Evolutionary conservation across 2,888 invertebrate genomes (phyloP).

Genomic region (Encarsia formosa): DNA sequence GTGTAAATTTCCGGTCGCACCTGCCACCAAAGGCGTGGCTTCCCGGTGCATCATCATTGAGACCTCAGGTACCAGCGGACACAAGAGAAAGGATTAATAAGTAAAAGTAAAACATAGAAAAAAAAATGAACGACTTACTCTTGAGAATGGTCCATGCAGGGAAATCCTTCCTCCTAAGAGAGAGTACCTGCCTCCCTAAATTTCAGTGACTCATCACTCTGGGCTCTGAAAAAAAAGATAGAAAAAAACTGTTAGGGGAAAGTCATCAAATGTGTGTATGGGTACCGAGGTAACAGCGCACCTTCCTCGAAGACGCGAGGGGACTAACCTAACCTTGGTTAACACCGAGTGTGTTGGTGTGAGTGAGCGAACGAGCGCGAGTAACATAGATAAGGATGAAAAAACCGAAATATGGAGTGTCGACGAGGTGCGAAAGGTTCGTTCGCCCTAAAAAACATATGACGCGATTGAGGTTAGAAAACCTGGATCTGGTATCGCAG

Average conservation of each 20-base stretch:
- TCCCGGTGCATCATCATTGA: background rate
- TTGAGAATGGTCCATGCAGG: constrained; percentile 43
- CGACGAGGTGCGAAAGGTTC: too few relatives aligned
- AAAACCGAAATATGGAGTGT: too few relatives aligned
- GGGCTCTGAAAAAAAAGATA: background rate
- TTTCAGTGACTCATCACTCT: constrained; percentile 20
- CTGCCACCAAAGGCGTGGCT: constrained; percentile 33
- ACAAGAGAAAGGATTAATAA: constrained; percentile 1
- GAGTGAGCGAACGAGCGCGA: background rate
- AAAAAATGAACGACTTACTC: too few relatives aligned
- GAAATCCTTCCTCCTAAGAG: constrained; percentile 8
- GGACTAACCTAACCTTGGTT: constrained; percentile 12
- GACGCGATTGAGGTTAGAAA: too few relatives aligned
- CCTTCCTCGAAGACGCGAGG: background rate
- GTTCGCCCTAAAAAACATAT: too few relatives aligned
- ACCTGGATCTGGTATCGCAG: too few relatives aligned
- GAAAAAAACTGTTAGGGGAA: too few relatives aligned
- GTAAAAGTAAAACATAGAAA: background rate
- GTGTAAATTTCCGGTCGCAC: constrained; percentile 39
- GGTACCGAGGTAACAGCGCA: background rate
- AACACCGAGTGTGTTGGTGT: background rate
- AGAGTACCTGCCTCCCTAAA: background rate
- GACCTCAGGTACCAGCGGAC: background rate
- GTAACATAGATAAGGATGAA: too few relatives aligned
- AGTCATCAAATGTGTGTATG: too few relatives aligned